These are phyloP conservation scores for Phyllostomus hastatus DNA, from an alignment of 2,113 vertebrate genomes.

Conservation along the genomic window DNA sequence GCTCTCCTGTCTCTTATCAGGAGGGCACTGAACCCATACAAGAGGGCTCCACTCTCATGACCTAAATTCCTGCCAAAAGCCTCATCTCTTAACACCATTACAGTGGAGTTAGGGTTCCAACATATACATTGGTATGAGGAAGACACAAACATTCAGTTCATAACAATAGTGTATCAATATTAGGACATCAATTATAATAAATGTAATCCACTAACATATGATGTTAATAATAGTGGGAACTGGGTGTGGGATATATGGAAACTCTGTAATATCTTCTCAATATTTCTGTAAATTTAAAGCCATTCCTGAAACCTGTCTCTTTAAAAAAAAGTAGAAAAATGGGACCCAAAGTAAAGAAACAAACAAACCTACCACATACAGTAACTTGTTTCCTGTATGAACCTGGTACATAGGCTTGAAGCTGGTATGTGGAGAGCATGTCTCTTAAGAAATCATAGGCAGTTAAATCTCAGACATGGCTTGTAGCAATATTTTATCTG, in stretches of 20 bases:
- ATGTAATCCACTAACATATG: not conserved
- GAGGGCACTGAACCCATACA: not conserved
- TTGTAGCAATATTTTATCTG: too few relatives aligned
- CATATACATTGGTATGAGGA: not conserved
- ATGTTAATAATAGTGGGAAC: not conserved
- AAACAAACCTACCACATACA: not conserved
- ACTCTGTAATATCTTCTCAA: not conserved
- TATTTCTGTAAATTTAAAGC: constrained; percentile 3
- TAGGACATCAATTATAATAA: not conserved
- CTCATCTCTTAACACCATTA: not conserved
- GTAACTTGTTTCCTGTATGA: not conserved
- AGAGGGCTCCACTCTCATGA: not conserved
- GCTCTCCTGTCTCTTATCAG: not conserved
- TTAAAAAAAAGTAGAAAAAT: not conserved
- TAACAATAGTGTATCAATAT: not conserved
- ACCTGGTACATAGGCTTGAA: not conserved
- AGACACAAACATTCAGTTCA: not conserved
- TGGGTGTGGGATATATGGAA: not conserved
- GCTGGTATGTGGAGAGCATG: not conserved
- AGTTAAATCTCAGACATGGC: too few relatives aligned
- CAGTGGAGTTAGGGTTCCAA: not conserved
- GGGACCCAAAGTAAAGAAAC: not conserved
- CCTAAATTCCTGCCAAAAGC: not conserved
- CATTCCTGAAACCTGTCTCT: not conserved
- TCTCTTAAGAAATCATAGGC: too few relatives aligned